Conservation (phyloP, 2,888 invertebrate species). For the Balanococcus diminutus region DNA sequence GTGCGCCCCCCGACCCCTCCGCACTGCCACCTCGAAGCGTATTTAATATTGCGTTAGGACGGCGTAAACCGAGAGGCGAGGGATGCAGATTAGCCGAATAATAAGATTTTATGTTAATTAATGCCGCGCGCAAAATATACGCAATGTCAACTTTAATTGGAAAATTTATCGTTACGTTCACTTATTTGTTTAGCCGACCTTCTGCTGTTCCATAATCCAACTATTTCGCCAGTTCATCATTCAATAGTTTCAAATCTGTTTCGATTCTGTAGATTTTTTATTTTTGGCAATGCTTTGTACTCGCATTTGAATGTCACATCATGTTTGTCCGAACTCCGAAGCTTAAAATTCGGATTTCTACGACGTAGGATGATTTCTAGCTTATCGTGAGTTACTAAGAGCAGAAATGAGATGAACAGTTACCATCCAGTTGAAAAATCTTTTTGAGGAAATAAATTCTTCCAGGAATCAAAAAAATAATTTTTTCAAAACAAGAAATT, state of each 20-base stretch:
- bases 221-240: not conserved
- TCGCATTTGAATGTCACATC: too few relatives aligned
- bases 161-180: constrained; percentile 54
- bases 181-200: constrained; percentile 54
- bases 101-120: constrained; percentile 55
- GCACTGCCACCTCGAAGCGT: constrained; percentile 34
- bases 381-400: too few relatives aligned
- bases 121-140: constrained; percentile 53
- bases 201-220: constrained; percentile 51
- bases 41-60: constrained; percentile 54
- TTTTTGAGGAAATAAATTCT: too few relatives aligned
- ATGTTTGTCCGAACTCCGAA: too few relatives aligned
- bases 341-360: too few relatives aligned
- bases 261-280: not conserved
- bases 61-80: constrained; percentile 39
- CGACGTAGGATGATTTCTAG: too few relatives aligned
- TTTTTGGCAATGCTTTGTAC: too few relatives aligned
- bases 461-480: too few relatives aligned
- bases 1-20: not conserved
- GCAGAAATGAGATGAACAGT: too few relatives aligned
- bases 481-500: too few relatives aligned
- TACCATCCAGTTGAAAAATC: too few relatives aligned
- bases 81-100: constrained; percentile 52
- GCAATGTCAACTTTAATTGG: constrained; percentile 55
- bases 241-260: constrained; percentile 48